Evolutionary conservation across 2,888 invertebrate genomes (phyloP).

Genomic region (Acleris literana): DNA sequence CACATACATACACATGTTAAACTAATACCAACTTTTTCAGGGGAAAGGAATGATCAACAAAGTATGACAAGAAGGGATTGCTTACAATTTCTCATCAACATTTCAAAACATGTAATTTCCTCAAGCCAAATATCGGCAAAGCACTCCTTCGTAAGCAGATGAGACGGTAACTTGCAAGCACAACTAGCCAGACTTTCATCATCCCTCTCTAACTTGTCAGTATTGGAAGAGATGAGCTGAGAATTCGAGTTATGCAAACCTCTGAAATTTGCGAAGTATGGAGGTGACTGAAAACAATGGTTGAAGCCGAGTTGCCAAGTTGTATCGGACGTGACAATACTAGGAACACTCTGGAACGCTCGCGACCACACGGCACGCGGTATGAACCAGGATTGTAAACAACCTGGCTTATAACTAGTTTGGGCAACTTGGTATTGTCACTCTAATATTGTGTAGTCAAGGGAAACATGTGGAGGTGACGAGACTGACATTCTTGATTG

Average conservation of each 20-base stretch:
- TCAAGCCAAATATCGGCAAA: neutral
- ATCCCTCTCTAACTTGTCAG: no score
- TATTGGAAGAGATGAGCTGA: no score
- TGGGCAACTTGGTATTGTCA: slow-evolving; percentile 3
- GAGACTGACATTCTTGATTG: no score
- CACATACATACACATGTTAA: no score
- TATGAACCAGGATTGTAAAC: slow-evolving; percentile 10
- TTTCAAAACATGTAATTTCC: no score
- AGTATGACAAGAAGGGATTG: no score
- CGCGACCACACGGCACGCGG: no score
- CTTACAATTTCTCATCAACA: no score
- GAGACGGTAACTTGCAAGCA: neutral
- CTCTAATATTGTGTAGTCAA: neutral
- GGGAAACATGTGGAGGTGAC: neutral
- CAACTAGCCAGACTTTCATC: neutral
- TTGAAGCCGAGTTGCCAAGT: slow-evolving; percentile 2
- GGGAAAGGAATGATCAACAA: no score
- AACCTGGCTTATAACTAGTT: slow-evolving; percentile 16
- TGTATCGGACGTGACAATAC: slow-evolving; percentile 21
- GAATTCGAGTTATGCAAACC: neutral
- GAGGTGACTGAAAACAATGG: slow-evolving; percentile 13
- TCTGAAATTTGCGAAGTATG: slow-evolving; percentile 12
- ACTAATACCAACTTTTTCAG: no score
- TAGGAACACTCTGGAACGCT: slow-evolving; percentile 6
- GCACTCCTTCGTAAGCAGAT: neutral